Percentiles rank a stretch among this genome's conserved stretches.
Evolutionary conservation across 1,140 invertebrate species (phyloP).

Genomic region (Megalopta genalis): DNA sequence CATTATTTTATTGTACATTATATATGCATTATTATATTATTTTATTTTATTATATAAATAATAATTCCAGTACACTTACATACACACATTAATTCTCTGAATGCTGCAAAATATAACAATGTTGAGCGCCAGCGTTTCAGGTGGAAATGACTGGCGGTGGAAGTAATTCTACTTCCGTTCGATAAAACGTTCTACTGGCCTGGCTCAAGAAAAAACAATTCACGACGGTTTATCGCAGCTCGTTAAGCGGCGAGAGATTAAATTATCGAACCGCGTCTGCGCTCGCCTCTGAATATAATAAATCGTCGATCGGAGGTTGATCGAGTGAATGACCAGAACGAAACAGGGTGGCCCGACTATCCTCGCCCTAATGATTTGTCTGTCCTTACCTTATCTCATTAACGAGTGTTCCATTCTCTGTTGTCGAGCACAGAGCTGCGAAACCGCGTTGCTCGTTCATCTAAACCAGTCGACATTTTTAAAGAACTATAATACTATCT

Average conservation of each 20-base stretch:
- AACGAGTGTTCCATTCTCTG: slow-evolving; percentile 44
- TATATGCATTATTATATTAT: no score
- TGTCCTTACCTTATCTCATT: slow-evolving; percentile 59
- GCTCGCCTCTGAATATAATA: slow-evolving; percentile 53
- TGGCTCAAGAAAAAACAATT: slow-evolving; percentile 25
- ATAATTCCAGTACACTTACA: no score
- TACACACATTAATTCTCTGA: no score
- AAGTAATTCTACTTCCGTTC: slow-evolving; percentile 47
- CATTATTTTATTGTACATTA: no score
- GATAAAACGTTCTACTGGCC: slow-evolving; percentile 22
- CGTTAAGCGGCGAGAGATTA: slow-evolving; percentile 58
- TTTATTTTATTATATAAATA: no score
- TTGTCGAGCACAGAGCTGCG: slow-evolving; percentile 5
- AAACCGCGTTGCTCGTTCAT: slow-evolving; percentile 14
- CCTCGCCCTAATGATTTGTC: slow-evolving; percentile 55
- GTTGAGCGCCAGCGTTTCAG: slow-evolving; percentile 8
- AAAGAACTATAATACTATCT: no score
- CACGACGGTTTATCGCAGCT: slow-evolving; percentile 53
- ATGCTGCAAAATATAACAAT: not conserved
- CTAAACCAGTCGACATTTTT: not conserved
- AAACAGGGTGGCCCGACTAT: slow-evolving; percentile 58
- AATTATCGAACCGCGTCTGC: slow-evolving; percentile 54
- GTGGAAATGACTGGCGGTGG: slow-evolving; percentile 20
- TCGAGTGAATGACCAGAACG: slow-evolving; percentile 56
- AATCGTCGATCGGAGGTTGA: slow-evolving; percentile 62